phyloP scores from a whole-genome alignment of 2,113 vertebrate species.

The Vimba vimba region DNA sequence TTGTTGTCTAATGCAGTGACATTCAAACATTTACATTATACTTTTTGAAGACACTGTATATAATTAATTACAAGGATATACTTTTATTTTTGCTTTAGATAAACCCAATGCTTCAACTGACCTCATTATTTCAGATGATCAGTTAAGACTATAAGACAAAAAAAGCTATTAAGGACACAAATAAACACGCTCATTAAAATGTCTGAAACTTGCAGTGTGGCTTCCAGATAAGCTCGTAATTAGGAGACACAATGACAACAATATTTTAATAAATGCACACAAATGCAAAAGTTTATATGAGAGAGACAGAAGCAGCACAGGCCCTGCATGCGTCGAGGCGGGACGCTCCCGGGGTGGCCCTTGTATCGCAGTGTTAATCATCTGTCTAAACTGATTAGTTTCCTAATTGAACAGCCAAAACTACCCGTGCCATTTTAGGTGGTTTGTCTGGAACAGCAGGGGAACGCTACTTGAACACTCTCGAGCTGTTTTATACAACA shows the following conservation, averaged over 20 bases:
- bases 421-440: slow-evolving; percentile 16
- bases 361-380: slow-evolving; percentile 47
- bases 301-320: not conserved
- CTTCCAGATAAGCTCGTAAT: slow-evolving; percentile 9
- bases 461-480: slow-evolving; percentile 2
- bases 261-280: slow-evolving; percentile 1
- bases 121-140: slow-evolving; percentile 13
- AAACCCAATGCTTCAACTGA: not conserved
- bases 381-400: slow-evolving; percentile 54
- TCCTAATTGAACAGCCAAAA: slow-evolving; percentile 51
- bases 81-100: not conserved
- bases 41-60: slow-evolving; percentile 17
- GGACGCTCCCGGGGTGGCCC: slow-evolving; percentile 33
- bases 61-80: slow-evolving; percentile 7
- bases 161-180: not conserved
- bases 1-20: not conserved
- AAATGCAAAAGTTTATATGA: not conserved
- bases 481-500: not conserved
- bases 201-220: not conserved
- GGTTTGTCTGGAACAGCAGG: slow-evolving; percentile 5
- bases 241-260: slow-evolving; percentile 3
- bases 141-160: slow-evolving; percentile 9
- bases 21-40: not conserved
- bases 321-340: not conserved
- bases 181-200: not conserved